Evolutionary conservation across 2,888 invertebrate species (phyloP).

Genomic region (Lymantria monacha): DNA sequence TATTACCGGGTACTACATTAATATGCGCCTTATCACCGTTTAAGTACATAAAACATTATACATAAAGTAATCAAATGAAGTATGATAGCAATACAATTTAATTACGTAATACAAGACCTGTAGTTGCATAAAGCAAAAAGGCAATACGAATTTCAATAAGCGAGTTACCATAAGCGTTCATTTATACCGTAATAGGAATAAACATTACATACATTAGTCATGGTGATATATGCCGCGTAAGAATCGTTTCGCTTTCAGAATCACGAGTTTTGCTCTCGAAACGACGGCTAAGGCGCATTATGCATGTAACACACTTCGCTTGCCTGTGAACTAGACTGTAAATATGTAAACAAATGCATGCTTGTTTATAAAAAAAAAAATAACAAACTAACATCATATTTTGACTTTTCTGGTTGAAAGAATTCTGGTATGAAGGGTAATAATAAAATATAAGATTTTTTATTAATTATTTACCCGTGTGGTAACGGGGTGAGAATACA

Average conservation of each 20-base stretch:
- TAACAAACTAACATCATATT: neutral
- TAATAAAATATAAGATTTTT: no score
- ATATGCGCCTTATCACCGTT: neutral
- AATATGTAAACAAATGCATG: conserved; percentile 33
- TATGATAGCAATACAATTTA: conserved; percentile 3
- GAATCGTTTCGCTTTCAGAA: conserved; percentile 68
- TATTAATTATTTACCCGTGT: neutral
- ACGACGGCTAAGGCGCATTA: conserved; percentile 41
- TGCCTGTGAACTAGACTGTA: conserved; percentile 32
- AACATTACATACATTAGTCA: conserved; percentile 35
- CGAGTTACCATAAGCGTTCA: conserved; percentile 30
- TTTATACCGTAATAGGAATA: conserved; percentile 36
- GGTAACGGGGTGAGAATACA: neutral
- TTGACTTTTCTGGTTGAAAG: neutral
- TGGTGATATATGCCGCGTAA: conserved; percentile 37
- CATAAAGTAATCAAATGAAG: conserved; percentile 2
- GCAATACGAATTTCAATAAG: conserved; percentile 32
- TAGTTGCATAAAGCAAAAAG: conserved; percentile 32
- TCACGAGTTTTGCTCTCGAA: conserved; percentile 71
- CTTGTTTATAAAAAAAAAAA: neutral
- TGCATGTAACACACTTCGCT: conserved; percentile 29
- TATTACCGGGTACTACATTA: no score
- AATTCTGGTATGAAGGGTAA: no score
- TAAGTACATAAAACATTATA: neutral
- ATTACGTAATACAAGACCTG: conserved; percentile 9